Base-by-base conservation (phyloP, 2,113 vertebrate species). In the Eulemur macaco region DNA sequence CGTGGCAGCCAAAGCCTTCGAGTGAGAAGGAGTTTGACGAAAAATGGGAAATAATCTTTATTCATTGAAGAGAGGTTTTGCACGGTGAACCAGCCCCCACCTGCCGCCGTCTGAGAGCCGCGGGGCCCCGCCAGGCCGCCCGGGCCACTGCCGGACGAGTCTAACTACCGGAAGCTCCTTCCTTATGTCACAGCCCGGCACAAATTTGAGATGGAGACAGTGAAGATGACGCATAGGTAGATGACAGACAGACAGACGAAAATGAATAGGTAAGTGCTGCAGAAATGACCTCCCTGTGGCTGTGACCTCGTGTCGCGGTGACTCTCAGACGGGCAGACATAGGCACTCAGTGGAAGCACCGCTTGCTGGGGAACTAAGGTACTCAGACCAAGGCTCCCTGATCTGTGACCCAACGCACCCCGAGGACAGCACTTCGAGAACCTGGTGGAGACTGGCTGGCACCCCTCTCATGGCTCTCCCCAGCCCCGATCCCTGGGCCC, bases 41-140 rank as follows among this genome's bases (percentile, higher is more conserved):
- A 39, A 42, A 77, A 60, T 10, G 7, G 39, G 60, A 86, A 85
- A 91, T 39, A 0, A 2, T 15, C 47, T 18, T 25, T 23, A 77
- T 21, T 58, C 29, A 17, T 3, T 45, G 42, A 39, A 86, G 18
- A n/a, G 10, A 52, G 63, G 80, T 14, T 42, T 20, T 1, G 1
- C 3, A 29, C 31, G 12, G 31, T 3, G 13, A 54, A 8, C 31
- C 2, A 34, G 31, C 73, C 14, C 39, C 45, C 25, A 11, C 60
- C 6, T 14, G 37, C 29, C 10, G 14, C 64, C 8, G 23, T 7
- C 4, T 45, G 42, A 13, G 14, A 37, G 13, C 29, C 11, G 27
- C 20, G 3, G 1, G 5, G 5, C 34, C 17, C 21, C 11, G 15
- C 20, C 54, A 45, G 0, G 12, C 15, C 1, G 37, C 14, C 12